Conservation (phyloP, 2,888 invertebrate species). For the Nephrocerus scutellatus region DNA sequence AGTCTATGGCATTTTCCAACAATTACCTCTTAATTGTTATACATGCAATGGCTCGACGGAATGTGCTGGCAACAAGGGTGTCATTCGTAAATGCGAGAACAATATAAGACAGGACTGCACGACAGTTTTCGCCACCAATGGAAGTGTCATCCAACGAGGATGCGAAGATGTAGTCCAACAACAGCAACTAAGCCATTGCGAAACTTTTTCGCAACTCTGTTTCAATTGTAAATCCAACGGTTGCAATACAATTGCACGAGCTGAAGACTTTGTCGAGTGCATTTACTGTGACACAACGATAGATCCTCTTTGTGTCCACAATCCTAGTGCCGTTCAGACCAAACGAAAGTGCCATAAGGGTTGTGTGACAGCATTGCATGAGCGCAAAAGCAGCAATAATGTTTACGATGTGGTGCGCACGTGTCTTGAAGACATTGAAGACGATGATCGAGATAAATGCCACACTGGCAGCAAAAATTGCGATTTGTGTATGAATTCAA, state of each 20-base stretch:
- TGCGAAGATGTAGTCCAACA: constrained; percentile 20
- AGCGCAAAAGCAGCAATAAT: constrained; percentile 15
- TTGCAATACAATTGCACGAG: constrained; percentile 23
- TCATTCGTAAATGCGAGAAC: constrained; percentile 21
- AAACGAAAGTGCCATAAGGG: constrained; percentile 25
- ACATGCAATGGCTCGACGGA: constrained; percentile 21
- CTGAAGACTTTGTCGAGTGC: constrained; percentile 18
- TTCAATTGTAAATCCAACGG: constrained; percentile 28
- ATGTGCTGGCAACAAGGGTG: constrained; percentile 7
- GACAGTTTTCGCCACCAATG: constrained; percentile 22
- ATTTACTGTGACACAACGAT: constrained; percentile 23
- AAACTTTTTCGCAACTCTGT: constrained; percentile 22
- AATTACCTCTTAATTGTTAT: constrained; percentile 27
- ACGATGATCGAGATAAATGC: constrained; percentile 21
- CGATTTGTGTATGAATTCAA: constrained; percentile 15
- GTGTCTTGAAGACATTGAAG: constrained; percentile 28
- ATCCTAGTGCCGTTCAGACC: constrained; percentile 11
- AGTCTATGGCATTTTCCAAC: constrained; percentile 26
- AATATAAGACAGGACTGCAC: constrained; percentile 24
- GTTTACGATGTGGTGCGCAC: constrained; percentile 23
- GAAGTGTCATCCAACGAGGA: constrained; percentile 23
- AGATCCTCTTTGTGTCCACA: constrained; percentile 21
- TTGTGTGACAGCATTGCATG: constrained; percentile 25
- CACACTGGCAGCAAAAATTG: constrained; percentile 19
- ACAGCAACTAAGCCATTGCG: constrained; percentile 18